Evolutionary conservation across 1,140 invertebrate genomes (phyloP).

Genomic region (Drosophila nebulosa): DNA sequence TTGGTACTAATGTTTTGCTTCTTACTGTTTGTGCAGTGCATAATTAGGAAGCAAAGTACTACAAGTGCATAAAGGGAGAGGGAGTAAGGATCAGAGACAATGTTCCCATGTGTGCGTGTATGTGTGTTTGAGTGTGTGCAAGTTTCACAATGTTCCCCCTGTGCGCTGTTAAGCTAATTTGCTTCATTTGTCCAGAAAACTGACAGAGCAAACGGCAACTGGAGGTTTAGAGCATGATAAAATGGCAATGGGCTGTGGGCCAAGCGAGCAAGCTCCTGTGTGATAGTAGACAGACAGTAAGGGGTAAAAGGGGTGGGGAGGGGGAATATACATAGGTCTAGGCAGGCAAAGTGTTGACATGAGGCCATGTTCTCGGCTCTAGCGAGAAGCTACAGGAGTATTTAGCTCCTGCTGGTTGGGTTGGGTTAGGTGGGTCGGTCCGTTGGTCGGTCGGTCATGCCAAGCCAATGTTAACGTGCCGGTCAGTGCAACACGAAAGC

Average conservation of each 20-base stretch:
- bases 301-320: too few relatives aligned
- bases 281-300: neutral
- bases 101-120: neutral
- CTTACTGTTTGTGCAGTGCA: constrained; percentile 27
- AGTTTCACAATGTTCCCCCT: constrained; percentile 59
- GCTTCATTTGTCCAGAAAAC: constrained; percentile 77
- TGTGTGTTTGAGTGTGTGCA: constrained; percentile 15
- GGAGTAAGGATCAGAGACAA: neutral
- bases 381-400: constrained; percentile 11
- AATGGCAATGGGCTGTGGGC: neutral
- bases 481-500: constrained; percentile 54
- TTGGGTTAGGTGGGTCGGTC: too few relatives aligned
- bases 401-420: constrained; percentile 4
- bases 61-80: constrained; percentile 43
- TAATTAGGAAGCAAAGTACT: constrained; percentile 64
- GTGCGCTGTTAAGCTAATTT: constrained; percentile 77
- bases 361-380: constrained; percentile 59
- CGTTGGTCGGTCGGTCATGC: constrained; percentile 22
- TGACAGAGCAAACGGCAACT: constrained; percentile 36
- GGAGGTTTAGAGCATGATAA: neutral
- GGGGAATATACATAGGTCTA: constrained; percentile 3
- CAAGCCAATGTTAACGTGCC: constrained; percentile 52
- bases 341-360: constrained; percentile 66
- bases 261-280: neutral
- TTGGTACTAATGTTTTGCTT: neutral